Conservation (phyloP, 1,140 invertebrate species). For the Onthophagus taurus region DNA sequence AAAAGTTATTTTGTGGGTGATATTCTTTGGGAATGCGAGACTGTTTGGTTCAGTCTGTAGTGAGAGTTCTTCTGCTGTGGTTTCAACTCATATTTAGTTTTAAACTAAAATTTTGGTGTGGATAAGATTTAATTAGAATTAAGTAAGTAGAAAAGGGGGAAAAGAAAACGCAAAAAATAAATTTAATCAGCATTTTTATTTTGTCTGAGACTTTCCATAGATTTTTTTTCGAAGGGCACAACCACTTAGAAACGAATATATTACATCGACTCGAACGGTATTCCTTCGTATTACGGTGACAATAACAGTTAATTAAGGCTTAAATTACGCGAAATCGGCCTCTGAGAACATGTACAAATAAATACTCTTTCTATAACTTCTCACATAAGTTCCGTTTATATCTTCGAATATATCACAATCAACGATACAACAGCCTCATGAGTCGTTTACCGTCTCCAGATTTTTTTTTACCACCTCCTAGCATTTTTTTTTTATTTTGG, state of each 20-base stretch:
- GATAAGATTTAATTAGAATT: too few species aligned
- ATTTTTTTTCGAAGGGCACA: conserved; percentile 25
- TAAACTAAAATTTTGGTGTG: neutral
- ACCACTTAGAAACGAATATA: conserved; percentile 25
- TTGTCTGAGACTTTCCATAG: conserved; percentile 22
- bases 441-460: conserved; percentile 23
- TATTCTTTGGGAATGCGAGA: neutral
- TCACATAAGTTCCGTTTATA: conserved; percentile 34
- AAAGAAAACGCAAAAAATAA: conserved; percentile 2
- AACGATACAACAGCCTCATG: conserved; percentile 34
- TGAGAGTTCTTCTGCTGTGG: neutral
- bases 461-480: conserved; percentile 12
- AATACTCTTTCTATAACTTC: conserved; percentile 26
- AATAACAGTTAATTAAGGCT: conserved; percentile 25
- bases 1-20: neutral
- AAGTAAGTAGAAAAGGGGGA: too few species aligned
- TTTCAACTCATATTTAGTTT: neutral
- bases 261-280: conserved; percentile 26
- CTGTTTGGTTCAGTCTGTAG: neutral
- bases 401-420: conserved; percentile 38
- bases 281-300: too few species aligned
- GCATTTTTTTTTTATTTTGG: too few species aligned
- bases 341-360: conserved; percentile 27
- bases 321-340: conserved; percentile 22
- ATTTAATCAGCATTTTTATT: conserved; percentile 25